A percentile compares a stretch with the other conserved stretches of the same genome.
phyloP scores from a whole-genome alignment of 92 coral and sea anemone species.

The Anthopleura xanthogrammica region DNA sequence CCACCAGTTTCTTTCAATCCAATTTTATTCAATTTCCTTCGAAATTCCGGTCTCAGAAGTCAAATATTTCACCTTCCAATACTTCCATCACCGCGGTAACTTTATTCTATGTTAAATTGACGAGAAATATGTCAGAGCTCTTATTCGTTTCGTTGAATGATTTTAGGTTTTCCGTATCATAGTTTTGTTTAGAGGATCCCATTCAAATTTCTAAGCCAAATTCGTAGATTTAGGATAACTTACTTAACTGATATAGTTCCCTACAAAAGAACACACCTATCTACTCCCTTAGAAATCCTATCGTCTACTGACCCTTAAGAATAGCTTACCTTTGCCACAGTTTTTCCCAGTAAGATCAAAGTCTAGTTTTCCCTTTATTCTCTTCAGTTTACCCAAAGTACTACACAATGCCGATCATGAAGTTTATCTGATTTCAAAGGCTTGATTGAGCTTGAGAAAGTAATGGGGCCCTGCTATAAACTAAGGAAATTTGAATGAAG shows the following conservation, averaged over 20 bases:
- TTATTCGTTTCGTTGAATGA: not conserved
- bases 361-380: not conserved
- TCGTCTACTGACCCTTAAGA: too few species aligned
- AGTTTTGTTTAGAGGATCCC: too few species aligned
- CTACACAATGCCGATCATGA: not conserved
- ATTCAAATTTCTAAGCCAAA: too few species aligned
- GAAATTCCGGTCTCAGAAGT: not conserved
- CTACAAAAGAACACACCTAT: too few species aligned
- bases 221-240: too few species aligned
- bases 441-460: not conserved
- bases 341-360: not conserved
- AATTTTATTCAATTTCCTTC: not conserved
- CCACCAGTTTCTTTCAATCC: not conserved
- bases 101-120: not conserved
- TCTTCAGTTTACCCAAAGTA: not conserved
- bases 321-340: not conserved
- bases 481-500: not conserved
- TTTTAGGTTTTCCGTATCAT: too few species aligned
- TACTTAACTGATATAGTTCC: too few species aligned
- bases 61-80: constrained; percentile 5
- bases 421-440: not conserved
- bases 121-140: not conserved
- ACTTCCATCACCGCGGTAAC: not conserved
- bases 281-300: too few species aligned
- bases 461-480: not conserved